A percentile compares a stretch with the other conserved stretches of the same genome.
Conservation (phyloP, 2,113 vertebrate species). For the Cheilinus undulatus region DNA sequence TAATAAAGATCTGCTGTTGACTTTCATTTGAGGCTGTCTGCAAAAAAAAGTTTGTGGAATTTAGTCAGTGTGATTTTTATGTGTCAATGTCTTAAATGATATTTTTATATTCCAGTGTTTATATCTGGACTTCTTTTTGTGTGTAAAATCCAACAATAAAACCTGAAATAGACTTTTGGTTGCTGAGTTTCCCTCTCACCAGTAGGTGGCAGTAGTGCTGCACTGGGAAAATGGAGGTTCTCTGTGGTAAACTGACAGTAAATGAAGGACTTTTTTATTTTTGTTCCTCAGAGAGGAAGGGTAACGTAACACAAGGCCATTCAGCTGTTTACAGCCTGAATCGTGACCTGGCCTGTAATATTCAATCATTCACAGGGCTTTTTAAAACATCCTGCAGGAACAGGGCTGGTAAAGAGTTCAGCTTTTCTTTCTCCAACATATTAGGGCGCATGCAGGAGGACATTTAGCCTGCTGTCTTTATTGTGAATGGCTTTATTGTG, state of each 20-base stretch:
- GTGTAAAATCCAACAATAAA: slow-evolving; percentile 60
- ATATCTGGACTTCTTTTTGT: slow-evolving; percentile 25
- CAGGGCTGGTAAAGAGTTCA: too few species aligned
- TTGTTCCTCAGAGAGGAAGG: neutral
- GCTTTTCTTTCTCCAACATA: too few species aligned
- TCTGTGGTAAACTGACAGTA: too few species aligned
- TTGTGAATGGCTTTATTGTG: slow-evolving; percentile 63
- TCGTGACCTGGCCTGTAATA: neutral
- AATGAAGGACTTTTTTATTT: too few species aligned
- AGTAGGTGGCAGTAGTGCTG: slow-evolving; percentile 78
- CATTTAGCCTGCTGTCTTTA: slow-evolving; percentile 12
- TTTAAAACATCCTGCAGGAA: too few species aligned
- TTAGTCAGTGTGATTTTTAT: neutral
- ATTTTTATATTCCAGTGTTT: slow-evolving; percentile 55
- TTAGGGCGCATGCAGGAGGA: too few species aligned
- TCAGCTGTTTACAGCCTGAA: neutral
- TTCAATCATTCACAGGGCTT: neutral
- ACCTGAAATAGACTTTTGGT: neutral
- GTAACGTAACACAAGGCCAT: neutral
- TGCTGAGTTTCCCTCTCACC: slow-evolving; percentile 33
- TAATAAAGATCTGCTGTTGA: too few species aligned
- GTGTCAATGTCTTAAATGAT: slow-evolving; percentile 35
- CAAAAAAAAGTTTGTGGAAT: slow-evolving; percentile 15
- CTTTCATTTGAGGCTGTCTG: too few species aligned
- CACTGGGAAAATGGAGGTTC: slow-evolving; percentile 37